Percentiles rank a stretch among this genome's conserved stretches.
Evolutionary conservation across 2,888 invertebrate species (phyloP).

Genomic region (Galerucella calmariensis): DNA sequence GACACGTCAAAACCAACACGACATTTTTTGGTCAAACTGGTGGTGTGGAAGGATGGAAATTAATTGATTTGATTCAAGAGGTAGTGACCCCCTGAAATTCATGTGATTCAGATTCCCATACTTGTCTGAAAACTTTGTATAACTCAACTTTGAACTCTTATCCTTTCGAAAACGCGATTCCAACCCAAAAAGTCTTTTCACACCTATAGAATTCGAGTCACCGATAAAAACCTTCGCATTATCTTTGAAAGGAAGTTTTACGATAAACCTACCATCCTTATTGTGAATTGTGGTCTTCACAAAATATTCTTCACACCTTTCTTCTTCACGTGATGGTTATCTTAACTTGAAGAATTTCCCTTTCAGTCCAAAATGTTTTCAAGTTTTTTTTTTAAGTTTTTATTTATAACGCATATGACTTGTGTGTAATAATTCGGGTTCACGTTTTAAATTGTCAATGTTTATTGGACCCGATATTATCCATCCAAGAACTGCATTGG

Average conservation of each 20-base stretch:
- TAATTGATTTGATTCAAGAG: too few relatives aligned
- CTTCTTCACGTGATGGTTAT: constrained; percentile 23
- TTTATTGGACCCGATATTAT: too few relatives aligned
- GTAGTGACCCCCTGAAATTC: too few relatives aligned
- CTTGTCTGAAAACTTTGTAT: constrained; percentile 21
- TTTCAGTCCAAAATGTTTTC: constrained; percentile 30
- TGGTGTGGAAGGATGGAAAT: constrained; percentile 40
- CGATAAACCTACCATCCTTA: constrained; percentile 23
- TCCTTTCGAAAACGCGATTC: constrained; percentile 29
- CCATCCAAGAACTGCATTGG: too few relatives aligned
- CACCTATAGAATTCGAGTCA: constrained; percentile 17
- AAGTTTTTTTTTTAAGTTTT: too few relatives aligned
- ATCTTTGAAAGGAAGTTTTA: constrained; percentile 25
- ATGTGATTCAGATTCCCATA: too few relatives aligned
- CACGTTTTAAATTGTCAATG: too few relatives aligned
- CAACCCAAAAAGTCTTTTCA: constrained; percentile 19
- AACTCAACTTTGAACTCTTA: constrained; percentile 14
- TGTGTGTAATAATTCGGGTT: too few relatives aligned
- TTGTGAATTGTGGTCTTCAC: constrained; percentile 9
- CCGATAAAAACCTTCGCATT: neutral
- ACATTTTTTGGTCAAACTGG: constrained; percentile 36
- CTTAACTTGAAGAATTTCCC: constrained; percentile 18
- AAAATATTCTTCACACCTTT: constrained; percentile 29
- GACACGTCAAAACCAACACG: constrained; percentile 34
- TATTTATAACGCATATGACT: neutral